phyloP scores from a whole-genome alignment of 2,797 vertebrate genomes.

The Megalops cyprinoides region DNA sequence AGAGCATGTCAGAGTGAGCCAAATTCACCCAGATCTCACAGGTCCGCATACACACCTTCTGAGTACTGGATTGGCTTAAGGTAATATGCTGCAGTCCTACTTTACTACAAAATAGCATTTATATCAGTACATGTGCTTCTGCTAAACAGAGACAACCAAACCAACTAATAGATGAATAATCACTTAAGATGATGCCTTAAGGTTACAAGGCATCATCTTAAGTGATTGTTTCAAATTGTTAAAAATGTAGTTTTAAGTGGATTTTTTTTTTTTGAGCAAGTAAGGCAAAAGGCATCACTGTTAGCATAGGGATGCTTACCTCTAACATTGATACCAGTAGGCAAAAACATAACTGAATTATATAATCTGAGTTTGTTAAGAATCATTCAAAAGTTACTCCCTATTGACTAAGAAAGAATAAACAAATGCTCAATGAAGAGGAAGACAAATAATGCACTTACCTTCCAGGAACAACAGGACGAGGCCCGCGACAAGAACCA shows the following conservation, averaged over 20 bases:
- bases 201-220: neutral
- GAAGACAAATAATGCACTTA: slow-evolving; percentile 53
- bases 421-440: neutral
- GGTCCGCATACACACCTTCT: neutral
- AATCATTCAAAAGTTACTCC: neutral
- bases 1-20: neutral
- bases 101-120: neutral
- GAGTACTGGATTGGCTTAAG: neutral
- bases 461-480: slow-evolving; percentile 65
- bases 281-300: neutral
- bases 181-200: no score
- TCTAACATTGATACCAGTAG: neutral
- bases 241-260: neutral
- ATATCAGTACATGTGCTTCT: neutral
- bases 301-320: neutral
- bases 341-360: neutral
- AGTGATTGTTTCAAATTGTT: no score
- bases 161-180: neutral
- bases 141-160: neutral
- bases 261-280: neutral
- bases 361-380: neutral
- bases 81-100: neutral
- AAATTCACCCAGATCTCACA: neutral
- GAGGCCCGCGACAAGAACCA: slow-evolving; percentile 57
- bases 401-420: neutral